These are phyloP conservation scores for Acropora yongei DNA, from an alignment of 64 coral and sea anemone genomes.

Conservation along the genomic window DNA sequence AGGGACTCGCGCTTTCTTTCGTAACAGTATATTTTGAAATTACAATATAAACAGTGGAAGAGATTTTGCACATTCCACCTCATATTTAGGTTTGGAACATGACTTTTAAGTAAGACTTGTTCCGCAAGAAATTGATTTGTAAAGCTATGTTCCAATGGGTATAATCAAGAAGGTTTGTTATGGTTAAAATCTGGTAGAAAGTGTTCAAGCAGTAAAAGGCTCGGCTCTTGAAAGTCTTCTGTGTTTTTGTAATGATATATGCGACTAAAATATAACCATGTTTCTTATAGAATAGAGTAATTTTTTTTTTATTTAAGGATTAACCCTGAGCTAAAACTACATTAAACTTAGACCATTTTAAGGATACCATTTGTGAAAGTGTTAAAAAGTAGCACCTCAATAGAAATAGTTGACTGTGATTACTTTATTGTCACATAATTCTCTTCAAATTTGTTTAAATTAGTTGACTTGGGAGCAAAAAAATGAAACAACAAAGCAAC, in stretches of 20 bases:
- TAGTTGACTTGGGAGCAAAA: slow-evolving; percentile 10
- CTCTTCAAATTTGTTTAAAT: slow-evolving; percentile 6
- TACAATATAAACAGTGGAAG: slow-evolving; percentile 17
- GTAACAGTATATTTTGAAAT: slow-evolving; percentile 26
- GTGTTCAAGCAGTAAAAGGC: slow-evolving; percentile 11
- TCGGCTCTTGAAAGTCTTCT: slow-evolving; percentile 42
- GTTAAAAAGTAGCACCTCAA: slow-evolving; percentile 13
- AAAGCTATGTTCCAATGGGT: too few species aligned
- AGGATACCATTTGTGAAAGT: slow-evolving; percentile 12
- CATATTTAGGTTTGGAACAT: not conserved
- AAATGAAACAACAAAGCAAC: slow-evolving; percentile 4
- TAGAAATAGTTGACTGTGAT: slow-evolving; percentile 13
- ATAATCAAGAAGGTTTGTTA: too few species aligned
- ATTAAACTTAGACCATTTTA: slow-evolving; percentile 7
- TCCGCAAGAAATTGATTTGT: too few species aligned
- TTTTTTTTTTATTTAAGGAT: not conserved
- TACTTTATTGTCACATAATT: not conserved
- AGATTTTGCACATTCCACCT: slow-evolving; percentile 11
- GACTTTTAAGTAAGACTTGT: too few species aligned
- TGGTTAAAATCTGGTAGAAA: not conserved
- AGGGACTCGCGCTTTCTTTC: not conserved
- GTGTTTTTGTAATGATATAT: not conserved
- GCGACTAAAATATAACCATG: not conserved
- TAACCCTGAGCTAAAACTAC: slow-evolving; percentile 16
- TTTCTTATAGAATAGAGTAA: not conserved